Evolutionary conservation across 2,797 vertebrate genomes (phyloP).

Genomic region (Sebastolobus alascanus): DNA sequence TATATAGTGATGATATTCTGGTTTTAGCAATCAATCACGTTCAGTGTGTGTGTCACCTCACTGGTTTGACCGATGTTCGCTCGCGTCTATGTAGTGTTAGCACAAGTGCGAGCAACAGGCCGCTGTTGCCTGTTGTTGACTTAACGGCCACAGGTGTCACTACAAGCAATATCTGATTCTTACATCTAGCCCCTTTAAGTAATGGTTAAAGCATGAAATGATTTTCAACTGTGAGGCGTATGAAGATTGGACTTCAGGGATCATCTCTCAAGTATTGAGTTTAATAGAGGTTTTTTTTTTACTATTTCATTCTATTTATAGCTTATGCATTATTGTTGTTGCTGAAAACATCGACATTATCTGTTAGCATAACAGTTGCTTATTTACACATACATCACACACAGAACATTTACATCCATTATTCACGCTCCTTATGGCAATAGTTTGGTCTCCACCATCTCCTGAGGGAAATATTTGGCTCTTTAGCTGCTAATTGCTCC

Average conservation of each 20-base stretch:
- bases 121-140: too few species aligned
- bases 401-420: not conserved
- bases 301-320: not conserved
- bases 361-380: not conserved
- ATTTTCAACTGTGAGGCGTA: conserved; percentile 46
- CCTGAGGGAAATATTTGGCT: conserved; percentile 12
- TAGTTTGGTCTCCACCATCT: not conserved
- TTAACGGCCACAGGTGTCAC: too few species aligned
- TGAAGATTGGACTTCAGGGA: not conserved
- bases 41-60: too few species aligned
- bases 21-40: too few species aligned
- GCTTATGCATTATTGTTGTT: not conserved
- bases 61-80: too few species aligned
- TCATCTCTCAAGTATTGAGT: not conserved
- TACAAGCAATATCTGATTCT: too few species aligned
- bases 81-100: too few species aligned
- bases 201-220: conserved; percentile 36
- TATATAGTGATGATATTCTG: too few species aligned
- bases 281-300: not conserved
- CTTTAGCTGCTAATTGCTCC: not conserved
- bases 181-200: conserved; percentile 10
- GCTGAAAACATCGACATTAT: not conserved
- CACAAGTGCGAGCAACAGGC: too few species aligned
- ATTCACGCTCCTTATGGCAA: too few species aligned
- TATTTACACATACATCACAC: not conserved